Evolutionary conservation across 2,797 vertebrate genomes (phyloP).

Genomic region (Pitangus sulphuratus): DNA sequence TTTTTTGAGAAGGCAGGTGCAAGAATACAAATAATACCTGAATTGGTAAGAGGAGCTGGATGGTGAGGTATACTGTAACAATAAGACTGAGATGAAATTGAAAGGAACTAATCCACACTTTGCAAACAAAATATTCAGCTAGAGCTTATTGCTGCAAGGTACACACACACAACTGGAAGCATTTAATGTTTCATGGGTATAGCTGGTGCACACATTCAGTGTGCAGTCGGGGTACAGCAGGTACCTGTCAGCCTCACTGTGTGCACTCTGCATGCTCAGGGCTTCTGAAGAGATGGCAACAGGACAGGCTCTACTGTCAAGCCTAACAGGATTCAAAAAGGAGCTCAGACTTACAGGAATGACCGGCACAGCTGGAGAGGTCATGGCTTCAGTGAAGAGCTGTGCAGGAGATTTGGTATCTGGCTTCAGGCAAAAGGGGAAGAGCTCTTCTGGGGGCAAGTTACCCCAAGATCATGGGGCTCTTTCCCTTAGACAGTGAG

Average conservation of each 20-base stretch:
- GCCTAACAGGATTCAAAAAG: not conserved
- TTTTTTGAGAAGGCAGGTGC: not conserved
- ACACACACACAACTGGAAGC: not conserved
- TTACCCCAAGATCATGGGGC: not conserved
- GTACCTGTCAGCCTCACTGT: not conserved
- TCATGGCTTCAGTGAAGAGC: not conserved
- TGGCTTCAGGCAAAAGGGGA: not conserved
- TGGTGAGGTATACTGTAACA: not conserved
- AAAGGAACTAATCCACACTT: not conserved
- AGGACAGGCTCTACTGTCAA: not conserved
- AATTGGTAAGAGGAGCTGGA: not conserved
- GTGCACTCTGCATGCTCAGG: not conserved
- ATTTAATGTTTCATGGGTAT: not conserved
- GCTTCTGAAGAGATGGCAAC: not conserved
- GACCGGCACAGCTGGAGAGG: not conserved
- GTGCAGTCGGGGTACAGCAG: not conserved
- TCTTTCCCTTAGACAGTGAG: not conserved
- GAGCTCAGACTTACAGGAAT: not conserved
- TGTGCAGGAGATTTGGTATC: not conserved
- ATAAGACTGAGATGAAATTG: not conserved
- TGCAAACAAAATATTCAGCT: not conserved
- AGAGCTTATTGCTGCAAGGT: not conserved
- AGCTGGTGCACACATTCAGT: fast-evolving
- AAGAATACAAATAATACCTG: not conserved
- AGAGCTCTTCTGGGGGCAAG: not conserved